Conservation (phyloP, 1,140 invertebrate species). For the Argopecten irradians region DNA sequence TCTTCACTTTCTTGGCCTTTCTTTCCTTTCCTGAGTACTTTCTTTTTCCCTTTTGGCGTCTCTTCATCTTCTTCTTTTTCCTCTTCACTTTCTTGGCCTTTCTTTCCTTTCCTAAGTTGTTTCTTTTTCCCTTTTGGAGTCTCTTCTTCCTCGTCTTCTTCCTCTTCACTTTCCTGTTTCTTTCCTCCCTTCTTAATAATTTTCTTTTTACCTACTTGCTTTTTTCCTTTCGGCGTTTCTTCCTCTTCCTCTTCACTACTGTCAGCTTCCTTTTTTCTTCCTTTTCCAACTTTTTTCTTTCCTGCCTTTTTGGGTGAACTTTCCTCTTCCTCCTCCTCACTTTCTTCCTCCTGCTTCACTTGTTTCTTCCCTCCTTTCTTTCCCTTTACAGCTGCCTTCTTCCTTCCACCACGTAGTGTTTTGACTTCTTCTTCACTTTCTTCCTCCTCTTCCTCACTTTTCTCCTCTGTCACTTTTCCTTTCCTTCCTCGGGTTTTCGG, state of each 20-base stretch:
- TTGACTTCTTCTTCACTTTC: slow-evolving; percentile 32
- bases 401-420: slow-evolving; percentile 48
- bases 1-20: background rate
- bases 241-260: slow-evolving; percentile 26
- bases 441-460: slow-evolving; percentile 25
- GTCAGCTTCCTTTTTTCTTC: background rate
- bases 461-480: slow-evolving; percentile 34
- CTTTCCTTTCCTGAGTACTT: slow-evolving; percentile 14
- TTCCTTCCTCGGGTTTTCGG: background rate
- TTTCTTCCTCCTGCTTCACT: slow-evolving; percentile 30
- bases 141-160: slow-evolving; percentile 49
- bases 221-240: slow-evolving; percentile 12
- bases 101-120: slow-evolving; percentile 48
- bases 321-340: slow-evolving; percentile 52
- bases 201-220: background rate
- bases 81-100: slow-evolving; percentile 62
- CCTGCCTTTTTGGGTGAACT: slow-evolving; percentile 37
- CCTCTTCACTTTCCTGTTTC: slow-evolving; percentile 20
- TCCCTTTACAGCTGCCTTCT: background rate
- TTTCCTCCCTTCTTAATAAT: background rate
- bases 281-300: slow-evolving; percentile 33
- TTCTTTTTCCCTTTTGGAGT: slow-evolving; percentile 5
- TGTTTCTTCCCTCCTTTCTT: background rate
- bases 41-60: background rate
- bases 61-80: background rate